phyloP scores from a whole-genome alignment of 35 echinoderm and acorn worm genomes.

The Anneissia japonica region DNA sequence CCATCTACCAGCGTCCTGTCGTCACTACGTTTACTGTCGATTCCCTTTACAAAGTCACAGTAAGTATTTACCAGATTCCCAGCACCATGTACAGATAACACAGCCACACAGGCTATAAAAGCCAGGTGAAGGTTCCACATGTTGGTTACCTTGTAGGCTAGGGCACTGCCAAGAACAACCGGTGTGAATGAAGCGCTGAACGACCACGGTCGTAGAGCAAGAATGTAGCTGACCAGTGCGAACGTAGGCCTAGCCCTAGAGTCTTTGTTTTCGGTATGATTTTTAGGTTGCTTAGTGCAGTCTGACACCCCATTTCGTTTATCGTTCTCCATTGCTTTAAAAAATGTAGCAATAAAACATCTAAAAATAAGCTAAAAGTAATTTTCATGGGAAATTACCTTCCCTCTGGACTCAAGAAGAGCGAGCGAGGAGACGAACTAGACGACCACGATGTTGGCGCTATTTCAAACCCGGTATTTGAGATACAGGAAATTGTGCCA shows the following conservation, averaged over 20 bases:
- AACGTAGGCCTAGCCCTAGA: neutral
- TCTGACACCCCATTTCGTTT: neutral
- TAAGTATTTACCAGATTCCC: conserved; percentile 95
- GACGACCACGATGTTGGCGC: too few relatives aligned
- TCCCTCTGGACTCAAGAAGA: too few relatives aligned
- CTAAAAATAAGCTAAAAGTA: too few relatives aligned
- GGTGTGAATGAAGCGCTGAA: conserved; percentile 82
- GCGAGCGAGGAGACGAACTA: too few relatives aligned
- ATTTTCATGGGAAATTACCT: too few relatives aligned
- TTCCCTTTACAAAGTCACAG: conserved; percentile 84
- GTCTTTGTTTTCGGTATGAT: neutral
- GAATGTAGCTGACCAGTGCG: neutral
- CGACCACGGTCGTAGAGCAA: conserved; percentile 74
- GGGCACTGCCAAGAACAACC: conserved; percentile 64
- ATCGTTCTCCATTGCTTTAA: neutral
- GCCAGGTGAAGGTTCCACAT: conserved; percentile 22
- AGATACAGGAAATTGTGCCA: too few relatives aligned
- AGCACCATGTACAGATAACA: conserved; percentile 87
- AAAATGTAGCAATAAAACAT: too few relatives aligned
- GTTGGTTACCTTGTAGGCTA: conserved; percentile 67
- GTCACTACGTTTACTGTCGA: conserved; percentile 94
- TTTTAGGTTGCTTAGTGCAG: neutral
- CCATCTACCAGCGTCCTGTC: conserved; percentile 84
- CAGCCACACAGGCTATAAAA: conserved; percentile 50
- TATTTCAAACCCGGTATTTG: too few relatives aligned